A percentile compares a stretch with the other conserved stretches of the same genome.
phyloP scores from a whole-genome alignment of 2,113 vertebrate genomes.

The Crotalus helleri region DNA sequence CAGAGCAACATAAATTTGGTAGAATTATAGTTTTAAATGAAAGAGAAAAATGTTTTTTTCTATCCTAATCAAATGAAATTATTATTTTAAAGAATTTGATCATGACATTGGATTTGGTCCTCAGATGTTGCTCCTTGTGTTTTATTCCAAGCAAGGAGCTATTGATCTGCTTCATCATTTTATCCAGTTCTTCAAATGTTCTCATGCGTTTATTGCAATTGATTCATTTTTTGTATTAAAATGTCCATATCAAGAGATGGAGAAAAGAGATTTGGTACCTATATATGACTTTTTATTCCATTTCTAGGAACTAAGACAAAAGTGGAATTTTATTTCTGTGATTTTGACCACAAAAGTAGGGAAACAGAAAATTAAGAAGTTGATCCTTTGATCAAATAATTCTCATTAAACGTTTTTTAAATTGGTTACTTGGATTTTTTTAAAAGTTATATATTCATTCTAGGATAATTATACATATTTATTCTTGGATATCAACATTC shows the following conservation, averaged over 20 bases:
- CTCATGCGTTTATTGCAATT: neutral
- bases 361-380: neutral
- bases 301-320: neutral
- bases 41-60: neutral
- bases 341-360: neutral
- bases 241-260: neutral
- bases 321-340: neutral
- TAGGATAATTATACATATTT: neutral
- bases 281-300: neutral
- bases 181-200: neutral
- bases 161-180: neutral
- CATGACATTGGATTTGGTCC: neutral
- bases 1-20: neutral
- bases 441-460: neutral
- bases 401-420: neutral
- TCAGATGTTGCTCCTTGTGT: neutral
- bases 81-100: neutral
- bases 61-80: neutral
- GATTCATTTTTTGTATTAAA: neutral
- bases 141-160: neutral
- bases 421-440: neutral
- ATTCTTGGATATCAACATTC: neutral
- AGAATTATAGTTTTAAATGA: neutral
- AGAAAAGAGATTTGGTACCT: neutral
- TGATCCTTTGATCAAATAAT: neutral